Evolutionary conservation across 1,140 invertebrate species (phyloP).

Genomic region (Zaprionus gabonicus): DNA sequence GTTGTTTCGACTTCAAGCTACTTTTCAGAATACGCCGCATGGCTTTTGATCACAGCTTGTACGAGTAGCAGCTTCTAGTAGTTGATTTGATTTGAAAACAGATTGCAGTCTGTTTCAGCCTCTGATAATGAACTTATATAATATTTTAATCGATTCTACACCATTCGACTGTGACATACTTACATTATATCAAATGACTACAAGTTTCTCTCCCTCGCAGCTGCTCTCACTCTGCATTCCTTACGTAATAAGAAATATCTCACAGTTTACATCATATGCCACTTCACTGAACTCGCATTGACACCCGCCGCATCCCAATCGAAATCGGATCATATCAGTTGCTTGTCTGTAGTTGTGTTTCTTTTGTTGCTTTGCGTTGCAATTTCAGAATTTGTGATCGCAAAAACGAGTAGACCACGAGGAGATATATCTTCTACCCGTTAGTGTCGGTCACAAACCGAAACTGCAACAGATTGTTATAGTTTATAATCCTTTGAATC

Average conservation of each 20-base stretch:
- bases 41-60: background rate
- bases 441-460: constrained; percentile 85
- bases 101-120: constrained; percentile 8
- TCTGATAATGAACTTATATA: background rate
- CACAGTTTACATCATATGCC: constrained; percentile 33
- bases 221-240: background rate
- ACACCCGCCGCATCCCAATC: constrained; percentile 5
- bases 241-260: constrained; percentile 22
- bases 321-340: constrained; percentile 1
- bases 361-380: constrained; percentile 62
- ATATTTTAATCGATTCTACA: background rate
- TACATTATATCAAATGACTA: constrained; percentile 9
- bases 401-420: constrained; percentile 81
- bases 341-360: constrained; percentile 4
- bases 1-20: background rate
- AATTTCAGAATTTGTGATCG: constrained; percentile 85
- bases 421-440: constrained; percentile 65
- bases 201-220: background rate
- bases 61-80: background rate
- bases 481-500: constrained; percentile 9
- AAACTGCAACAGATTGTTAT: constrained; percentile 68
- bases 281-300: constrained; percentile 39
- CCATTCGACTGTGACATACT: constrained; percentile 17
- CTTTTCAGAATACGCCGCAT: background rate
- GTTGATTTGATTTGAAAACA: background rate